phyloP scores from a whole-genome alignment of 2,888 invertebrate species.

The Eupsilia transversa region DNA sequence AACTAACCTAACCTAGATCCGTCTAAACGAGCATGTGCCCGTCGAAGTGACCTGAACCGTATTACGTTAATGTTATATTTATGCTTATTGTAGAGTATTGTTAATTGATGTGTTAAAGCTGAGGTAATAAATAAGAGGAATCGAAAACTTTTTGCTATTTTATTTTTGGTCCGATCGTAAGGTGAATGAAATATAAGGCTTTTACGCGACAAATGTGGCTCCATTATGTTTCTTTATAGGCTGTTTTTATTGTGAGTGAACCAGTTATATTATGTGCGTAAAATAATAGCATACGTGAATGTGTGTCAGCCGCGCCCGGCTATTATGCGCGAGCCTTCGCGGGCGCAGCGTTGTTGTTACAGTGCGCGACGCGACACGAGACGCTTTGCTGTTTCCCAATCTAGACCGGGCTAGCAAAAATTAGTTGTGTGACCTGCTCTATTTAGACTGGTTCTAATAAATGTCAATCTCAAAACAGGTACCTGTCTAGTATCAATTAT shows the following conservation, averaged over 20 bases:
- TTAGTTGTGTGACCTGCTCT: slow-evolving; percentile 66
- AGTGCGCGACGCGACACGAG: slow-evolving; percentile 25
- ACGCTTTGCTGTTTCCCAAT: slow-evolving; percentile 69
- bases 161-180: slow-evolving; percentile 42
- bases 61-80: slow-evolving; percentile 75
- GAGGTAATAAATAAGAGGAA: slow-evolving; percentile 89
- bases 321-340: slow-evolving; percentile 66
- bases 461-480: slow-evolving; percentile 62
- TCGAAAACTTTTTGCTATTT: slow-evolving; percentile 69
- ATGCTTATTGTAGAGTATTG: slow-evolving; percentile 75
- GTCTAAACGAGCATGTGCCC: slow-evolving; percentile 66
- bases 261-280: slow-evolving; percentile 60
- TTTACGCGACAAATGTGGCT: slow-evolving; percentile 34
- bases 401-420: slow-evolving; percentile 72
- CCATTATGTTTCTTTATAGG: slow-evolving; percentile 28
- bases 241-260: slow-evolving; percentile 60
- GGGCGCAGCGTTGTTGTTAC: slow-evolving; percentile 45
- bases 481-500: slow-evolving; percentile 42
- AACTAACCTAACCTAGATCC: slow-evolving; percentile 69
- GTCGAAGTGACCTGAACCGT: slow-evolving; percentile 78
- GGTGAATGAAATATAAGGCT: slow-evolving; percentile 20
- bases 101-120: slow-evolving; percentile 83
- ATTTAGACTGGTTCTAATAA: slow-evolving; percentile 64
- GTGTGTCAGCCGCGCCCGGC: slow-evolving; percentile 75
- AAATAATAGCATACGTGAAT: slow-evolving; percentile 71